Conservation (phyloP, 2,113 vertebrate genomes). For the Bubo blakistoni region DNA sequence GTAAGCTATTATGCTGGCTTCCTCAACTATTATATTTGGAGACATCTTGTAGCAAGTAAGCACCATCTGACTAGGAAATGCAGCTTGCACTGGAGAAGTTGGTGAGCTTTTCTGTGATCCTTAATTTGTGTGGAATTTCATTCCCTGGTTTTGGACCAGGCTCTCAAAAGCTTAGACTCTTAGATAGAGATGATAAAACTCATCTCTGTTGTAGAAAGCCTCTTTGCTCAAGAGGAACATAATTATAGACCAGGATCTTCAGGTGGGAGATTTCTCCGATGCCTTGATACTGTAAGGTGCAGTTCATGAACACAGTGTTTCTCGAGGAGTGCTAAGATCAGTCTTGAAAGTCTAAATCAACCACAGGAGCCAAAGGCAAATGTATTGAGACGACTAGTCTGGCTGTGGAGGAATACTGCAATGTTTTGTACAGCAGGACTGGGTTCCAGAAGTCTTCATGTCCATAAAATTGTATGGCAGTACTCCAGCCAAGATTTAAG, state of each 20-base stretch:
- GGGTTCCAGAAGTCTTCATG: not conserved
- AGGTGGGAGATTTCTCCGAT: not conserved
- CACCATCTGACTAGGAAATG: not conserved
- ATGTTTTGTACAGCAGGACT: not conserved
- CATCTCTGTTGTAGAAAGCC: not conserved
- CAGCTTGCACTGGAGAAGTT: not conserved
- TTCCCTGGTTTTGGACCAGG: not conserved
- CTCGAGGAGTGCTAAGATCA: not conserved
- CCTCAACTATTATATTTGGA: not conserved
- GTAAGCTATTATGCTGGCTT: not conserved
- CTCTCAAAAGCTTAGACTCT: not conserved
- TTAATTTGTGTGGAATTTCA: not conserved
- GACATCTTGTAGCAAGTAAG: not conserved
- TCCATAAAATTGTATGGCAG: not conserved
- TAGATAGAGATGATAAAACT: not conserved
- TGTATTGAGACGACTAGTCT: not conserved
- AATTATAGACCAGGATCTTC: not conserved
- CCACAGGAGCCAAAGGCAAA: not conserved
- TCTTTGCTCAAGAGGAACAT: not conserved
- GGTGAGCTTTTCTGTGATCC: not conserved
- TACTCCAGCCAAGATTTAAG: not conserved
- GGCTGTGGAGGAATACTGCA: not conserved
- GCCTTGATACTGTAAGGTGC: not conserved
- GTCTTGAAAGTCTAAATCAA: not conserved
- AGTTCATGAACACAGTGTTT: not conserved